These are phyloP conservation scores for Leucoraja ocellata DNA, from an alignment of 2,797 vertebrate genomes.

Conservation along the genomic window DNA sequence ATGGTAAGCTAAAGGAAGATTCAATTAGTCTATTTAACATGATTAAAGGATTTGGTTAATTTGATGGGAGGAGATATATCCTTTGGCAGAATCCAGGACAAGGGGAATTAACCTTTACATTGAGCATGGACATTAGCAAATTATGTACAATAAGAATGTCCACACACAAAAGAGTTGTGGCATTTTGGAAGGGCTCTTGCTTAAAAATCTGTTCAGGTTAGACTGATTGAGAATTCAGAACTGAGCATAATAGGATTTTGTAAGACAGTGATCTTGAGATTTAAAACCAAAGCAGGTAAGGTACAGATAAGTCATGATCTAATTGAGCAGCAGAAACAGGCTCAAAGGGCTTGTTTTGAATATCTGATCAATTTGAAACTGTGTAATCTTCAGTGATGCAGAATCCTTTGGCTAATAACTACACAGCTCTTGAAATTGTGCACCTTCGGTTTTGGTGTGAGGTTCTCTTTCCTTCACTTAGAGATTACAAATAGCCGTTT, in stretches of 20 bases:
- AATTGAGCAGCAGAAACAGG: neutral
- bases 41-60: neutral
- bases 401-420: neutral
- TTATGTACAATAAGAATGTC: neutral
- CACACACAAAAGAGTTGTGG: neutral
- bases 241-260: neutral
- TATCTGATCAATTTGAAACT: neutral
- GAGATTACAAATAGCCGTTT: no score
- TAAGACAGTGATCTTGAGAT: neutral
- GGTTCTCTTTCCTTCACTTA: no score
- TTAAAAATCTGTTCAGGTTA: neutral
- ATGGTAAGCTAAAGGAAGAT: neutral
- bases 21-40: neutral
- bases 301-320: neutral
- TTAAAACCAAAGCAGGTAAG: neutral
- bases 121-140: no score
- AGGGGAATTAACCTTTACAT: neutral
- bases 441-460: no score
- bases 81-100: neutral
- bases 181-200: neutral
- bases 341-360: neutral
- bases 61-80: neutral
- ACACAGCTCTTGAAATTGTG: no score
- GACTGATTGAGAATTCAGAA: neutral
- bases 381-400: neutral